These are phyloP conservation scores for Phylloscopus trochilus DNA, from an alignment of 2,113 vertebrate species.

Conservation along the genomic window DNA sequence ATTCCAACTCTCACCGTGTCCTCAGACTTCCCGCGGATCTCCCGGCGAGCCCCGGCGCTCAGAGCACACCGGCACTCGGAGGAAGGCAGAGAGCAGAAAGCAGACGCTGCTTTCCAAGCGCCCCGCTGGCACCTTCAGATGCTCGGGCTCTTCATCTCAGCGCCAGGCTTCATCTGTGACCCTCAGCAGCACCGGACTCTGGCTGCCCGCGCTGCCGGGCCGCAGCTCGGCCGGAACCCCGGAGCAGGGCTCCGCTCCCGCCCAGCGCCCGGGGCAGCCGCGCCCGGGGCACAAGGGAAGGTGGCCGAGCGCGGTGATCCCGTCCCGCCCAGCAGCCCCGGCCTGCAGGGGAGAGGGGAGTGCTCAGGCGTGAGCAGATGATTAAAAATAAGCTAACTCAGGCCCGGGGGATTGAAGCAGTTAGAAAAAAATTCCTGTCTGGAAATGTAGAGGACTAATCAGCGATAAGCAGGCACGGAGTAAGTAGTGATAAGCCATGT, in stretches of 20 bases:
- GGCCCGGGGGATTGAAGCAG: neutral
- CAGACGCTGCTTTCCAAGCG: neutral
- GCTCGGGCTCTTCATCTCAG: neutral
- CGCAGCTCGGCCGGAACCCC: neutral
- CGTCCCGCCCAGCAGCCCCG: rapidly evolving
- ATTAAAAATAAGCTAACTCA: neutral
- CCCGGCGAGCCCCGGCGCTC: rapidly evolving
- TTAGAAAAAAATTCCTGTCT: neutral
- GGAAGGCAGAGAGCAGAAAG: neutral
- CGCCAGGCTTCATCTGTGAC: neutral
- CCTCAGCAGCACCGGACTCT: neutral
- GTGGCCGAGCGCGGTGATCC: rapidly evolving
- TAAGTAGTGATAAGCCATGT: neutral
- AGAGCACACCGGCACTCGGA: rapidly evolving
- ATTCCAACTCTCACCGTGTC: neutral
- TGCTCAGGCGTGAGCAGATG: rapidly evolving
- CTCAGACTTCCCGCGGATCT: neutral
- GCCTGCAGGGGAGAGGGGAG: neutral
- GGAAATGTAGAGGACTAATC: neutral
- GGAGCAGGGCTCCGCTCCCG: neutral
- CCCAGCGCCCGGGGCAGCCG: neutral
- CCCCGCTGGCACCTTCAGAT: neutral
- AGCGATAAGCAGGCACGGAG: rapidly evolving
- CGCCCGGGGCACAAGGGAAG: neutral
- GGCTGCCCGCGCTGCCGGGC: neutral